A percentile compares a stretch with the other conserved stretches of the same genome.
Evolutionary conservation across 2,888 invertebrate genomes (phyloP).

Genomic region (Aethes cnicana): DNA sequence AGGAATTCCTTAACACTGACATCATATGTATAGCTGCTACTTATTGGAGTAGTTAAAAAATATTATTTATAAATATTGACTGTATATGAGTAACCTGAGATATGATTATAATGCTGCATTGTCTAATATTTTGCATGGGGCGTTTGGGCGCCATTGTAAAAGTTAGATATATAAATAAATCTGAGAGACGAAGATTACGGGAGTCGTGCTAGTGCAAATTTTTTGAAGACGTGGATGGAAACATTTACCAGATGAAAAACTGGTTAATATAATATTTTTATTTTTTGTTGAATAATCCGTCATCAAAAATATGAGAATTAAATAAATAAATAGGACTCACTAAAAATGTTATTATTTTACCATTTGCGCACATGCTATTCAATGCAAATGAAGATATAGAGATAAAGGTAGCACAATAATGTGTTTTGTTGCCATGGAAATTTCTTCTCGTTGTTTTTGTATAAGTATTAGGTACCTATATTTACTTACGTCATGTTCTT

Average conservation of each 20-base stretch:
- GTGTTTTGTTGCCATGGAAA: slow-evolving; percentile 2
- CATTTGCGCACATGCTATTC: slow-evolving; percentile 6
- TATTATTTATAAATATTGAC: slow-evolving; percentile 18
- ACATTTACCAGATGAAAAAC: too few species aligned
- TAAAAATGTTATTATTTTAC: neutral
- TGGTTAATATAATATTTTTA: too few species aligned
- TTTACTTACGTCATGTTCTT: slow-evolving; percentile 11
- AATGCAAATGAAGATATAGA: slow-evolving; percentile 12
- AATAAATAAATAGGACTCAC: neutral
- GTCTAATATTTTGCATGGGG: too few species aligned
- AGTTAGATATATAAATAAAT: too few species aligned
- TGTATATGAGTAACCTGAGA: slow-evolving; percentile 7
- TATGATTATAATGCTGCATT: too few species aligned
- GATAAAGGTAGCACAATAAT: neutral
- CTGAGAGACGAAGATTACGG: too few species aligned
- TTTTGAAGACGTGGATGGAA: too few species aligned
- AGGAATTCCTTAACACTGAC: slow-evolving; percentile 56
- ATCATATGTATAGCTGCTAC: slow-evolving; percentile 46
- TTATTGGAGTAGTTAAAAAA: slow-evolving; percentile 18
- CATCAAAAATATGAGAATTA: too few species aligned
- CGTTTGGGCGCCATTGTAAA: too few species aligned
- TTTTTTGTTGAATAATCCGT: too few species aligned
- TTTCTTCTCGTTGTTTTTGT: neutral
- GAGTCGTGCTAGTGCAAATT: too few species aligned
- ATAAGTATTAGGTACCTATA: neutral